Base-by-base conservation (phyloP, 2,797 vertebrate species). In the Ptychadena robeensis region DNA sequence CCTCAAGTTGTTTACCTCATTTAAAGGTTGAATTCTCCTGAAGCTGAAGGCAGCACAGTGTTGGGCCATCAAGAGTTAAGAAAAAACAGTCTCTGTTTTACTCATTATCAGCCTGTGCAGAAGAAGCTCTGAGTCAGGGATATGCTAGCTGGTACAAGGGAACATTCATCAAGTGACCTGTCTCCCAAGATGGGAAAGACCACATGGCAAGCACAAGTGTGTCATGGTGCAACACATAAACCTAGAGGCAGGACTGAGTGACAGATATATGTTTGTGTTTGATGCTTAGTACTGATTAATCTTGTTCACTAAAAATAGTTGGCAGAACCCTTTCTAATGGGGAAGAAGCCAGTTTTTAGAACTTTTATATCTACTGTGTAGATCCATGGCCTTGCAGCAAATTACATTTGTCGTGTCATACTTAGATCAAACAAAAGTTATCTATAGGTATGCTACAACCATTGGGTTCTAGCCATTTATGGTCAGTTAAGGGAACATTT, bases 111-210 rank as follows among this genome's bases (percentile, higher is more conserved):
- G 30, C 18, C 3, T 80, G 79, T 65, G 66, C 3, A 28, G 38
- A 44, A 12, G 35, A 40, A 40, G 22, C 25, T 28, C 79, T 65
- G 79, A 72, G 69, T 80, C 59, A 80, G 79, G 69, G 59, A 80
- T 80, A 73, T 72, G 22, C 38, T 73, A 80, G 68, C 79, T 27
- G 48, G 18, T 73, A 31, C 28, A 44, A 65, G 78, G 8, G 18
- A 14, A 44, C 68, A 71, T 80, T 34, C 57, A 73, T 65, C 69
- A 64, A 73, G 22, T 2, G 53, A 3, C 69, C 44, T 65, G 69
- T 65, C 28, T 48, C 28, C 57, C 30, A 25, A 32, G 37, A 48
- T 22, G 9, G 37, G 27, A 48, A 59, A 18, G 12, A 38, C 11
- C 53, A 65, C 79, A 72, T 80, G 69, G 40, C 64, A 25, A 44